Conservation (phyloP, 2,797 vertebrate genomes). For the Uromys caudimaculatus region DNA sequence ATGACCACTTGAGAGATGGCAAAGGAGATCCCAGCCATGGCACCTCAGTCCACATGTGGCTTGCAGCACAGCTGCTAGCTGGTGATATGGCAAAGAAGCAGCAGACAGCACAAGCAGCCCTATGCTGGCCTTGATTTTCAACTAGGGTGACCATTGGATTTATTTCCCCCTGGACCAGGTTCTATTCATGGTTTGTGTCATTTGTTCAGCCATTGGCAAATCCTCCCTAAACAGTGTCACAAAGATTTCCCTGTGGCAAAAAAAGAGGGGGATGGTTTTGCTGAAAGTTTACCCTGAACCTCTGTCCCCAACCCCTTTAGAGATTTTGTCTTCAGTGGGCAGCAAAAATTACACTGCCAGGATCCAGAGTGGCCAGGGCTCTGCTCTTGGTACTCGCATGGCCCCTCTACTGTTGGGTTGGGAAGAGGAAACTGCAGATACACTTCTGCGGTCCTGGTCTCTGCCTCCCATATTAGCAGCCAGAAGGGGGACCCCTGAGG, state of each 20-base stretch:
- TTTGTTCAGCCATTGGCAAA: not conserved
- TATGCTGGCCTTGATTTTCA: not conserved
- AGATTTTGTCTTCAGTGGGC: fast-evolving
- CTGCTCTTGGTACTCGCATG: too few species aligned
- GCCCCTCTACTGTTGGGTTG: not conserved
- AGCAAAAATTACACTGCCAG: too few species aligned
- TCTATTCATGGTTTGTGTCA: not conserved
- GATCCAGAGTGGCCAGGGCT: not conserved
- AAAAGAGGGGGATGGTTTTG: too few species aligned
- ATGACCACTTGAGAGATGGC: not conserved
- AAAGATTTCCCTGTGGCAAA: not conserved
- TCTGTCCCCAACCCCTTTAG: fast-evolving
- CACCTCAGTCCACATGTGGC: not conserved
- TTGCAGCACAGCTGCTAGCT: too few species aligned
- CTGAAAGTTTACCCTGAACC: not conserved
- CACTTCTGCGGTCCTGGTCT: fast-evolving
- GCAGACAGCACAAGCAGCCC: not conserved
- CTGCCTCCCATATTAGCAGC: not conserved
- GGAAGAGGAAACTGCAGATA: not conserved
- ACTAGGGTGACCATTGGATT: not conserved
- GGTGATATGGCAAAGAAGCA: not conserved
- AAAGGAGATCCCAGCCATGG: not conserved
- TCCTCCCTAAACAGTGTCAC: fast-evolving
- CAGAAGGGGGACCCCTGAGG: not conserved
- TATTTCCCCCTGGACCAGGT: not conserved